Percentiles rank a stretch among this genome's conserved stretches.
Evolutionary conservation across 2,888 invertebrate species (phyloP).

Genomic region (Protonemura montana): DNA sequence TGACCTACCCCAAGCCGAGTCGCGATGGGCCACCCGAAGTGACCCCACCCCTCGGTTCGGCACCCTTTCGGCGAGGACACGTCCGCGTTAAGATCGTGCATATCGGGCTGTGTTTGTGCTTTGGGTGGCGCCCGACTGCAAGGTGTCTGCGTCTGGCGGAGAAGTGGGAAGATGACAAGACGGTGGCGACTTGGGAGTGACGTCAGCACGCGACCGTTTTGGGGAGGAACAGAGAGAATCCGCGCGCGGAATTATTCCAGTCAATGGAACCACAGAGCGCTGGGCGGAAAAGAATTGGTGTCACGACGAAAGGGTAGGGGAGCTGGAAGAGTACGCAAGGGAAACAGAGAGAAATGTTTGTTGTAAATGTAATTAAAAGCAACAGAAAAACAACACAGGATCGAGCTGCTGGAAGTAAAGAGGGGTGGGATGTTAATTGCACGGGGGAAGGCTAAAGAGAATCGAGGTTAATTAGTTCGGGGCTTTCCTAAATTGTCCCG

Average conservation of each 20-base stretch:
- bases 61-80: slow-evolving; percentile 9
- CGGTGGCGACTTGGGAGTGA: neutral
- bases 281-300: slow-evolving; percentile 19
- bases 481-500: neutral
- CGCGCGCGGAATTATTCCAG: neutral
- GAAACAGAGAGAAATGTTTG: slow-evolving; percentile 24
- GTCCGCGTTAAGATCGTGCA: neutral
- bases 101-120: neutral
- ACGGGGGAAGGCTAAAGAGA: neutral
- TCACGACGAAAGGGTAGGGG: slow-evolving; percentile 21
- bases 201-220: too few species aligned
- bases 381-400: neutral
- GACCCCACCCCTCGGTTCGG: neutral
- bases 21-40: neutral
- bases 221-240: neutral
- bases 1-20: neutral
- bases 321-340: neutral
- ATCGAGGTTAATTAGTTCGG: neutral
- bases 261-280: neutral
- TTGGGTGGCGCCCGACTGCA: neutral
- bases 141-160: neutral
- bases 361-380: neutral
- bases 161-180: neutral
- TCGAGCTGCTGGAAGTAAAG: neutral
- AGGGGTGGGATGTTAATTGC: neutral